Conservation (phyloP, 2,888 invertebrate species). For the Rapana venosa region DNA sequence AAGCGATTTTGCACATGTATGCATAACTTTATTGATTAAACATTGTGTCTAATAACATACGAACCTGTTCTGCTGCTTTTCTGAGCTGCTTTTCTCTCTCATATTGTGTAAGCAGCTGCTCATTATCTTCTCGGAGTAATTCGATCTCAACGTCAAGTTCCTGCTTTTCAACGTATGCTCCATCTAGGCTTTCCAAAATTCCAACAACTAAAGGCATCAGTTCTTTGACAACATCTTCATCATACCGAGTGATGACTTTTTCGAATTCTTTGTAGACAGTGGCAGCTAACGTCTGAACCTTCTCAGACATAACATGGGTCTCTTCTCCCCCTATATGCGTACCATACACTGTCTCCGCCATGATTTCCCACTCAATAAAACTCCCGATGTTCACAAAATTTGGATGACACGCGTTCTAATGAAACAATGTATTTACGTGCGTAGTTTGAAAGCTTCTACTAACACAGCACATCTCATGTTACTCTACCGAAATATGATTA, state of each 20-base stretch:
- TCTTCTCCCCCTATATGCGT: conserved; percentile 86
- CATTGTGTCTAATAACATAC: background rate
- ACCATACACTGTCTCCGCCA: conserved; percentile 92
- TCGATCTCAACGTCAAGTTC: conserved; percentile 99
- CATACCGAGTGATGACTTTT: conserved; percentile 97
- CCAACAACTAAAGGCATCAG: conserved; percentile 99
- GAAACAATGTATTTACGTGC: background rate
- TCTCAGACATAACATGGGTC: conserved; percentile 97
- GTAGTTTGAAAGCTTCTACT: background rate
- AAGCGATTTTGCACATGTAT: no score
- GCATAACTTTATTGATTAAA: background rate
- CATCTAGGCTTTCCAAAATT: conserved; percentile 96
- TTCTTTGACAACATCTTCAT: conserved; percentile 97
- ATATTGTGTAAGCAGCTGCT: conserved; percentile 98
- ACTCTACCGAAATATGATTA: conserved; percentile 23
- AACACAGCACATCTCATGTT: background rate
- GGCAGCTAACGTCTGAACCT: conserved; percentile 97
- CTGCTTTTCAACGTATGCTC: conserved; percentile 97
- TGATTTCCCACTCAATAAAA: conserved; percentile 45
- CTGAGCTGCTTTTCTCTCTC: conserved; percentile 98
- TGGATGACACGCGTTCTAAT: background rate
- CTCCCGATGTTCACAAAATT: conserved; percentile 6
- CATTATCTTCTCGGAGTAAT: conserved; percentile 97
- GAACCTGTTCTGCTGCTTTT: conserved; percentile 86
- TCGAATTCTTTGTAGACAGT: conserved; percentile 99